Evolutionary conservation across 2,797 vertebrate species (phyloP), one percentile per base, ranked within the genome.

Genomic region (Erpetoichthys calabaricus): DNA sequence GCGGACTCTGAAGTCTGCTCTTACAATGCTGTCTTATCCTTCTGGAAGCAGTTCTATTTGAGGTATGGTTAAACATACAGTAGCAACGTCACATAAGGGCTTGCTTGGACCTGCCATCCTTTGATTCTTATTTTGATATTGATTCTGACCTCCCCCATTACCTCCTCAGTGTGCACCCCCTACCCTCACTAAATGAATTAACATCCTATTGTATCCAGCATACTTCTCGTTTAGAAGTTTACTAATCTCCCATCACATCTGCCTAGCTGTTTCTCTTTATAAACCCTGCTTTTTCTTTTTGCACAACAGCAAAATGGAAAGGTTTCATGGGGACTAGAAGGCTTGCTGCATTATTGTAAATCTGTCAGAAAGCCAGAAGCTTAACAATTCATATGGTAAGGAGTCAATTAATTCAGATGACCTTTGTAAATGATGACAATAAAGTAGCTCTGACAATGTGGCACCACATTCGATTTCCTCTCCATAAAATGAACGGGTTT

Each of bases 401-500:
- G 73, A 83, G 73, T 75, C 73, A 75, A 69, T 79, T 79, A 73
- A 84, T 82, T 76, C 70, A 59, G 60, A 60, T 66, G 67, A 79
- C 81, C 80, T 84, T 75, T 82, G 72, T 68, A 75, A 77, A 72
- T 60, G 68, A 73, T 66, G 69, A 75, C 75, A 72, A 68, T 74
- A 75, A 75, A 74, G 70, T 61, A 73, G 65, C 59, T 63, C 69
- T 70, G 69, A 76, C 72, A 76, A 66, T 66, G 69, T 55, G 70
- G 66, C 72, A 64, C 47, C 51, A 67, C 67, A 63, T 78, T 78
- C 46, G 0, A 70, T 71, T 71, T 71, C 73, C 67, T 71, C 66
- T 70, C 66, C 67, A 63, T 59, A 72, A 80, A 77, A 77, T 63
- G 72, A 75, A 70, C 66, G 74, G 75, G 73, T 71, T 76, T 70